Conservation (phyloP, 2,797 vertebrate genomes). For the Danio choprae region DNA sequence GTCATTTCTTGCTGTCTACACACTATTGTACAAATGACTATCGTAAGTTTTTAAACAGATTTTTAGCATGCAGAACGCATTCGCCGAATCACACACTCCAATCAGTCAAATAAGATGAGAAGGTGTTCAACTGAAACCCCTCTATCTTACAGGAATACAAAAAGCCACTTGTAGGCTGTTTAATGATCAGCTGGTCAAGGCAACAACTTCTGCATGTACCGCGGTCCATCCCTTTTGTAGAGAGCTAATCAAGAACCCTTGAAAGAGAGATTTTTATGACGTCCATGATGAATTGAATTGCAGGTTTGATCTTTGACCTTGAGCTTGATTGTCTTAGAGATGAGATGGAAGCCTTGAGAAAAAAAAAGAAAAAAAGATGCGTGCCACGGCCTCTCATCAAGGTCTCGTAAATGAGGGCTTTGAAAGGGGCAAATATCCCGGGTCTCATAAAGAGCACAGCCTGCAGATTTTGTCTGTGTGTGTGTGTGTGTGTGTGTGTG, state of each 20-base stretch:
- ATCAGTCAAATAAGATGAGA: constrained; percentile 29
- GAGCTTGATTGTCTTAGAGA: constrained; percentile 53
- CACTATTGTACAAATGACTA: no score
- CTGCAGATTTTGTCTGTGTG: constrained; percentile 30
- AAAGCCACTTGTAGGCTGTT: constrained; percentile 36
- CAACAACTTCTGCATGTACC: constrained; percentile 30
- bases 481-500: constrained; percentile 42
- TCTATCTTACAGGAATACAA: constrained; percentile 23
- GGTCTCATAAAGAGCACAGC: constrained; percentile 53
- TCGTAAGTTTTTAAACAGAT: no score
- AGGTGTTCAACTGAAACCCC: constrained; percentile 23
- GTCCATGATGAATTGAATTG: constrained; percentile 54
- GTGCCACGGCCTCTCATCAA: constrained; percentile 42
- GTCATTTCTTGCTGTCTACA: no score
- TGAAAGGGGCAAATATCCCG: constrained; percentile 54
- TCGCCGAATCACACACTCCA: background rate
- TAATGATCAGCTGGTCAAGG: constrained; percentile 27
- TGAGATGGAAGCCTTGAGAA: constrained; percentile 30
- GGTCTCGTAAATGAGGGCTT: constrained; percentile 58
- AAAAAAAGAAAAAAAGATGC: constrained; percentile 37
- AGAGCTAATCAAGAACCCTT: constrained; percentile 43
- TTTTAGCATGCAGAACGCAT: background rate
- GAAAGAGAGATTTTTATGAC: constrained; percentile 58
- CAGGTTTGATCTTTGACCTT: constrained; percentile 61
- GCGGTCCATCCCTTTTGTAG: constrained; percentile 31